A percentile compares a stretch with the other conserved stretches of the same genome.
Evolutionary conservation across 1,140 invertebrate genomes (phyloP).

Genomic region (Eumaeus atala): DNA sequence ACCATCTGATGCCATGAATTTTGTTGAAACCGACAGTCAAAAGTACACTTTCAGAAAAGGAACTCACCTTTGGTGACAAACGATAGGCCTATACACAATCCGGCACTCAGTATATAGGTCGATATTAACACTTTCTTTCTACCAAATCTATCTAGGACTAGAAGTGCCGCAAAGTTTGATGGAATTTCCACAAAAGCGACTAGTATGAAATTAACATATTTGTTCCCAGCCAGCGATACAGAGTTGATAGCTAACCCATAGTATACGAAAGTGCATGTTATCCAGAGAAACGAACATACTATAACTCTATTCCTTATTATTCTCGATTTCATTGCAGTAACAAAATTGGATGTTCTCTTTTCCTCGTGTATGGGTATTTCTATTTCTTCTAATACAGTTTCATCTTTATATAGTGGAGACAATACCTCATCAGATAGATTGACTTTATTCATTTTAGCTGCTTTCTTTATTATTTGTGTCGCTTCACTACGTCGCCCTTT

Average conservation of each 20-base stretch:
- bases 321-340: constrained; percentile 47
- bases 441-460: constrained; percentile 81
- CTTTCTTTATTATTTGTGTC: constrained; percentile 75
- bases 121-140: constrained; percentile 45
- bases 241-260: constrained; percentile 81
- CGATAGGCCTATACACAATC: constrained; percentile 46
- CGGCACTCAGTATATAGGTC: constrained; percentile 43
- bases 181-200: constrained; percentile 76
- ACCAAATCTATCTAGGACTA: constrained; percentile 47
- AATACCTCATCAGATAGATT: constrained; percentile 74
- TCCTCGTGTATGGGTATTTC: constrained; percentile 38
- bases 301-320: constrained; percentile 52
- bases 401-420: constrained; percentile 36
- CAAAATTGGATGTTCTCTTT: constrained; percentile 34
- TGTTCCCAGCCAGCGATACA: constrained; percentile 78
- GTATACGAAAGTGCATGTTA: constrained; percentile 76
- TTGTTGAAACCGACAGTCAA: background rate
- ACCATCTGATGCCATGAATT: no score
- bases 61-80: constrained; percentile 47
- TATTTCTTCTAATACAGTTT: constrained; percentile 24
- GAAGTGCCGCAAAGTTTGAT: constrained; percentile 58
- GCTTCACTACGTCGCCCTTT: constrained; percentile 75
- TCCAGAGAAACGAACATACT: constrained; percentile 60
- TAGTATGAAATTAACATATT: constrained; percentile 76
- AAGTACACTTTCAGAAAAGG: background rate